Percentiles rank a stretch among this genome's conserved stretches.
Evolutionary conservation across 2,113 vertebrate genomes (phyloP).

Genomic region (Struthio camelus): DNA sequence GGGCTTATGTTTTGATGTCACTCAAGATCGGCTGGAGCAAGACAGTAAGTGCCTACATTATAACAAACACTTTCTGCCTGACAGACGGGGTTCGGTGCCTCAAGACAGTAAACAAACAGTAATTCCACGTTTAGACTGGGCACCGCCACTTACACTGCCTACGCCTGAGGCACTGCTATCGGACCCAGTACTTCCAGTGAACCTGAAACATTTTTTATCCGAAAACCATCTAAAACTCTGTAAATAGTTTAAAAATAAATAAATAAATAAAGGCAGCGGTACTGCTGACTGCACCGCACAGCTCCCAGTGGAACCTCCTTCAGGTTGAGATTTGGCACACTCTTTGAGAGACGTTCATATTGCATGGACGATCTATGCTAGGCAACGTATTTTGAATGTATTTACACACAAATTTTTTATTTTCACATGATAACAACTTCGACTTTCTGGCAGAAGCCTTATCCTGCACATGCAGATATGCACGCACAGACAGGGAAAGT

Average conservation of each 20-base stretch:
- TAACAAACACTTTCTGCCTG: constrained; percentile 40
- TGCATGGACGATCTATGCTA: not conserved
- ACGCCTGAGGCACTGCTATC: constrained; percentile 41
- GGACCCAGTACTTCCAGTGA: not conserved
- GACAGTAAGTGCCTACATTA: constrained; percentile 22
- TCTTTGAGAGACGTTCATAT: not conserved
- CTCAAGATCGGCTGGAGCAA: not conserved
- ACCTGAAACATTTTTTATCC: not conserved
- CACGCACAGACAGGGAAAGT: not conserved
- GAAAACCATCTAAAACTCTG: not conserved
- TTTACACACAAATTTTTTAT: not conserved
- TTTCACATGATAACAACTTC: not conserved
- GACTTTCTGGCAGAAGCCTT: not conserved
- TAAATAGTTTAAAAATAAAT: not conserved
- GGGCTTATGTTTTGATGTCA: constrained; percentile 22
- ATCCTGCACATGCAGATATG: not conserved
- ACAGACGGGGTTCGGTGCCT: constrained; percentile 48
- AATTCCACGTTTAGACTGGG: constrained; percentile 41
- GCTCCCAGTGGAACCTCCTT: not conserved
- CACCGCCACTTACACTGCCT: constrained; percentile 10
- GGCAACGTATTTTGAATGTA: not conserved
- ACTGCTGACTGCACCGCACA: not conserved
- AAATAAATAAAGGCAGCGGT: not conserved
- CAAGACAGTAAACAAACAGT: constrained; percentile 55
- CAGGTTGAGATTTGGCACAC: not conserved